Base-by-base conservation (phyloP, 2,888 invertebrate species). In the Philereme vetulata region DNA sequence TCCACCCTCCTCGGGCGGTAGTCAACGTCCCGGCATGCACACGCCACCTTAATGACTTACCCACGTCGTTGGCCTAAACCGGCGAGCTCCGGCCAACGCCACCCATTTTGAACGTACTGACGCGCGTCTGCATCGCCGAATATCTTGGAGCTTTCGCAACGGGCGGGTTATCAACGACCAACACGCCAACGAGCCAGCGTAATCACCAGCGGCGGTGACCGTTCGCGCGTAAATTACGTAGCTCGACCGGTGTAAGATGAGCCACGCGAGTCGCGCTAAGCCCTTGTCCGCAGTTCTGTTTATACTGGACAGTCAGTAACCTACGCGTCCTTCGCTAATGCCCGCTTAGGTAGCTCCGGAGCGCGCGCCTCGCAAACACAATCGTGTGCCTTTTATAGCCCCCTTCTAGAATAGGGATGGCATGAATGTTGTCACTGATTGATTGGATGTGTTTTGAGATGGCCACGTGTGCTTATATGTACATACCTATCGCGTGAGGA, bases 191-290 rank as follows among this genome's bases (percentile, higher is more conserved):
- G 79, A 82, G 81, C 82, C 84, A 81, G 80, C 81, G 86, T 88
- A 89, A 89, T 88, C 88, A 88, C 86, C 84, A 81, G 75, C 78
- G 80, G 80, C 86, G 85, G 86, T 86, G 88, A 85, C 89, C 88
- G 87, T 82, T 88, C 90, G 86, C 90, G 90, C 89, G 88, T 89
- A 88, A 88, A 89, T 88, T 88, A 88, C 88, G 82, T 77, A 78
- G 76, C 73, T 68, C 66, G 73, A 51, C 86, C 80, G 77, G 40
- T 68, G 48, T 71, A 68, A 59, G 60, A 70, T 57, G 85, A 72
- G 53, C 82, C 67, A 64, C 74, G 72, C 66, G 66, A 68, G 52
- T 72, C 74, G 70, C 6, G 5, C 34, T 48, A 10, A 9, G 45
- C n/a, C 59, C 52, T 49, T 35, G 60, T 62, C 51, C 38, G 67